Percentiles rank a stretch among this genome's conserved stretches.
Conservation (phyloP, 1,140 invertebrate genomes). For the Calephelis virginiensis region DNA sequence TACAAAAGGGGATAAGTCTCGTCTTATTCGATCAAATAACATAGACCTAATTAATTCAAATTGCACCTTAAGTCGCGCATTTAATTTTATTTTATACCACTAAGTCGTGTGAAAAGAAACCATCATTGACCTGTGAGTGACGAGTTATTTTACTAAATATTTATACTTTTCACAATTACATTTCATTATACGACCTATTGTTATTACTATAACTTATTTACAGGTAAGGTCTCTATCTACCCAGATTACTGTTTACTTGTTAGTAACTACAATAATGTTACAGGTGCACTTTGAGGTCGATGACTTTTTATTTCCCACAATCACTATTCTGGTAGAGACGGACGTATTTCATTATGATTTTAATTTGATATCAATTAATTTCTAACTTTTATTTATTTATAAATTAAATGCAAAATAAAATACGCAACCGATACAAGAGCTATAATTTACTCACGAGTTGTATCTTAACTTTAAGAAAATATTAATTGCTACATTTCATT, state of each 20-base stretch:
- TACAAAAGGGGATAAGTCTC: no score
- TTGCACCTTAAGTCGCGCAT: not conserved
- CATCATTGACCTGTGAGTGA: not conserved
- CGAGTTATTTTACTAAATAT: no score
- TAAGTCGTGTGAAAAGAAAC: not conserved
- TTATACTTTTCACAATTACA: no score
- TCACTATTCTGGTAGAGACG: no score
- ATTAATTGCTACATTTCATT: conserved; percentile 2
- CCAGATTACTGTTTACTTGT: no score
- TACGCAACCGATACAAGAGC: not conserved
- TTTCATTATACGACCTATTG: no score
- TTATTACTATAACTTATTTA: no score
- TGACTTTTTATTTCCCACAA: not conserved
- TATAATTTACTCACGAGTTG: not conserved
- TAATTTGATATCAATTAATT: not conserved
- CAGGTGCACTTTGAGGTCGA: not conserved
- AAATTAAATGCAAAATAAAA: conserved; percentile 5
- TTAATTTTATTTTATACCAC: not conserved
- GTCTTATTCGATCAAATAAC: no score
- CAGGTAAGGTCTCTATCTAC: no score
- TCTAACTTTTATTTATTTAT: not conserved
- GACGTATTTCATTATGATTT: no score
- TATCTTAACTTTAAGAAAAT: not conserved
- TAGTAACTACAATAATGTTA: no score
- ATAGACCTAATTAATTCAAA: not conserved